These are phyloP conservation scores for Arnoldichthys spilopterus DNA, from an alignment of 2,797 vertebrate species.

Conservation along the genomic window DNA sequence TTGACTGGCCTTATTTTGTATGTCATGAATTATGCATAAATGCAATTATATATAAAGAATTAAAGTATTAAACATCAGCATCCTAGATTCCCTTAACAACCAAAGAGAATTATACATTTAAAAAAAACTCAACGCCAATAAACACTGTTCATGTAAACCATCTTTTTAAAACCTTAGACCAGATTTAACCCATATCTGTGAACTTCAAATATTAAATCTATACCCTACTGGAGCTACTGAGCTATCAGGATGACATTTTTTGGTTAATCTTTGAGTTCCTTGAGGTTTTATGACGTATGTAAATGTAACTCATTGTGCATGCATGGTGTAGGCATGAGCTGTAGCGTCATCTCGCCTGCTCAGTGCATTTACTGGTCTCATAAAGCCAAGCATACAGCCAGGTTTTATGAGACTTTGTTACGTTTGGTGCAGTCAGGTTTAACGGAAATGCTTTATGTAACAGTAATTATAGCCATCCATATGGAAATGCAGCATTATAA, in stretches of 20 bases:
- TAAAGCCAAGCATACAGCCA: constrained; percentile 6
- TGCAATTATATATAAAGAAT: too few species aligned
- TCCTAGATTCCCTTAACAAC: too few species aligned
- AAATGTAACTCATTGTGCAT: constrained; percentile 4
- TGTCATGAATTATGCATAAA: too few species aligned
- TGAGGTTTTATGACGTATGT: constrained; percentile 2
- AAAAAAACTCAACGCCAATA: too few species aligned
- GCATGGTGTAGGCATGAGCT: not conserved
- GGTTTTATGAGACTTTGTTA: constrained; percentile 19
- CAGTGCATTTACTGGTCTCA: not conserved
- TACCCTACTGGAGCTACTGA: not conserved
- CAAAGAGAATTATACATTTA: too few species aligned
- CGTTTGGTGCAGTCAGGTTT: not conserved
- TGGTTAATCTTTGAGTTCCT: not conserved
- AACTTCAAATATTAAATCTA: not conserved
- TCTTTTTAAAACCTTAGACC: not conserved
- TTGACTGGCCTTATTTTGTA: too few species aligned
- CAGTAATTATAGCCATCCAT: constrained; percentile 17
- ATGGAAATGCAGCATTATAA: not conserved
- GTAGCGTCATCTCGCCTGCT: not conserved
- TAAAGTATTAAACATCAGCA: too few species aligned
- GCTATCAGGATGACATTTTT: too few species aligned
- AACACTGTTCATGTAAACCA: not conserved
- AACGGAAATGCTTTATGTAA: not conserved
- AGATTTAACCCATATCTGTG: not conserved